Evolutionary conservation across 1,140 invertebrate species (phyloP).

Genomic region (Trichonephila inaurata): DNA sequence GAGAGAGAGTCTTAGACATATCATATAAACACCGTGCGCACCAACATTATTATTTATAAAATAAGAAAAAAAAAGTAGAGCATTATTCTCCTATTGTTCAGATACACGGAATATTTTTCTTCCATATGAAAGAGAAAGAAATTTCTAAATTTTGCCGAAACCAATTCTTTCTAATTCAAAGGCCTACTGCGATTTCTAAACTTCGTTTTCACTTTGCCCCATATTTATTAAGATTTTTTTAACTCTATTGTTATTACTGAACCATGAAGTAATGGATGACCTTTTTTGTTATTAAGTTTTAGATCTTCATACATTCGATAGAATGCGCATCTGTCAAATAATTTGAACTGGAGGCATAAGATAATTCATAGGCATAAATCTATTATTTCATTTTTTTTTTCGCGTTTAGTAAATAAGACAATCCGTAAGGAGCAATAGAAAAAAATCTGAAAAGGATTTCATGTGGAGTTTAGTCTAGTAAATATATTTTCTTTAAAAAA

Average conservation of each 20-base stretch:
- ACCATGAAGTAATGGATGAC: slow-evolving; percentile 1
- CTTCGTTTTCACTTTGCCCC: not conserved
- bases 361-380: not conserved
- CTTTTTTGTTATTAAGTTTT: not conserved
- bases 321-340: not conserved
- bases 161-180: not conserved
- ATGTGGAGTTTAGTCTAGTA: too few species aligned
- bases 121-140: not conserved
- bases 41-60: not conserved
- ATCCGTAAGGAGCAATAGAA: too few species aligned
- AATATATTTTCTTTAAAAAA: too few species aligned
- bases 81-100: slow-evolving; percentile 20
- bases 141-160: not conserved
- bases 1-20: not conserved
- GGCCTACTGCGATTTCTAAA: not conserved
- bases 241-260: slow-evolving; percentile 12
- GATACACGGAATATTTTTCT: not conserved
- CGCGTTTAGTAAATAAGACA: too few species aligned
- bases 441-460: too few species aligned
- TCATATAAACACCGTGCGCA: not conserved
- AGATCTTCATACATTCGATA: not conserved
- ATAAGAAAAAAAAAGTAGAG: not conserved
- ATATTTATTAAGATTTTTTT: not conserved
- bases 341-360: not conserved
- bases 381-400: not conserved